Conservation (phyloP, 2,888 invertebrate genomes). For the Pollenia angustigena region DNA sequence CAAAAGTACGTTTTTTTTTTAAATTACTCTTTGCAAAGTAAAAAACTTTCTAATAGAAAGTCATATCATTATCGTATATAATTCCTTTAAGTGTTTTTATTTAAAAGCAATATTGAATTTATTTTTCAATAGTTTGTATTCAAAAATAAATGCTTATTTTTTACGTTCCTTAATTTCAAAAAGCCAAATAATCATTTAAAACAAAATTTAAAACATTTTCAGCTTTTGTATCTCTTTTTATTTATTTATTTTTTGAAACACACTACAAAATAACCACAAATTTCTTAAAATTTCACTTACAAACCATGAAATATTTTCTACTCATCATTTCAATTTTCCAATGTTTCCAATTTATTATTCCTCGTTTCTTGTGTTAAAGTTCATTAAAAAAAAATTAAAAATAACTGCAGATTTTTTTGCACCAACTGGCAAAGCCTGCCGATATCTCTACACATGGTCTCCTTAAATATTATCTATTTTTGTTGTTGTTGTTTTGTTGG, state of each 20-base stretch:
- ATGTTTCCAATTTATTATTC: constrained; percentile 36
- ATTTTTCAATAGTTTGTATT: constrained; percentile 5
- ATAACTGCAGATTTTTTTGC: constrained; percentile 34
- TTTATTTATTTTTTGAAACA: constrained; percentile 2
- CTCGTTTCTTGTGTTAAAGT: constrained; percentile 53
- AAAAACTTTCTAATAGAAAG: not conserved
- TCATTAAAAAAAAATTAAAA: constrained; percentile 39
- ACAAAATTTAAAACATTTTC: constrained; percentile 52
- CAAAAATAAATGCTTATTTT: constrained; percentile 47
- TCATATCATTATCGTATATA: not conserved
- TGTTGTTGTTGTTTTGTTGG: not conserved
- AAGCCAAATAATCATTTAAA: constrained; percentile 23
- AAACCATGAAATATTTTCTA: constrained; percentile 65
- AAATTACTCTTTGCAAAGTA: too few relatives aligned
- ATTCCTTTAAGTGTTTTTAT: constrained; percentile 13
- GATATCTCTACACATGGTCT: constrained; percentile 40
- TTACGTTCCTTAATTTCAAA: constrained; percentile 41
- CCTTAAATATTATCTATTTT: constrained; percentile 1
- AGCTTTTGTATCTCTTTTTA: constrained; percentile 37
- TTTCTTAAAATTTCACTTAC: constrained; percentile 40
- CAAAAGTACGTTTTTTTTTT: too few relatives aligned
- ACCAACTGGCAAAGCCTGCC: constrained; percentile 37
- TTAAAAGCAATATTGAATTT: not conserved
- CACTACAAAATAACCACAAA: constrained; percentile 2
- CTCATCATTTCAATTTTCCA: constrained; percentile 56